Evolutionary conservation across 2,888 invertebrate species (phyloP).

Genomic region (Diarsia mendica): DNA sequence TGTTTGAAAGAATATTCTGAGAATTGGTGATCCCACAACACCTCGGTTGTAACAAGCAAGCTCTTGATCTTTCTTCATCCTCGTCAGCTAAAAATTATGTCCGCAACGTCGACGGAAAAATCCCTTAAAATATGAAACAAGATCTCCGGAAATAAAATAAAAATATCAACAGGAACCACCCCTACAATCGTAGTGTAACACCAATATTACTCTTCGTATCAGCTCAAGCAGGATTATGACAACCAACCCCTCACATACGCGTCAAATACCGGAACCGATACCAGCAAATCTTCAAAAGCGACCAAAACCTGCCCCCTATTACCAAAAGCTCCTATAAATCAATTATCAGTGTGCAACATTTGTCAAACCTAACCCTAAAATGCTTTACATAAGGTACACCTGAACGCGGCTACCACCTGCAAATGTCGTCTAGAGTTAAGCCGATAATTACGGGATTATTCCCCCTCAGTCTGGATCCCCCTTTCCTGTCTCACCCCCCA

Average conservation of each 20-base stretch:
- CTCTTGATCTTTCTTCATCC: background rate
- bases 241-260: slow-evolving; percentile 35
- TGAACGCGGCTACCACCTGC: slow-evolving; percentile 84
- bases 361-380: slow-evolving; percentile 79
- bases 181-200: slow-evolving; percentile 43
- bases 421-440: slow-evolving; percentile 88
- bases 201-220: slow-evolving; percentile 39
- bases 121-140: slow-evolving; percentile 21
- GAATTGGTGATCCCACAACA: too few species aligned
- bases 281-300: slow-evolving; percentile 55
- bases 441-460: slow-evolving; percentile 89
- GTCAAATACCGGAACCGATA: slow-evolving; percentile 40
- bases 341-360: slow-evolving; percentile 78
- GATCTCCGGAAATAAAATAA: slow-evolving; percentile 6
- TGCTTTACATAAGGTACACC: slow-evolving; percentile 71
- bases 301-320: slow-evolving; percentile 68
- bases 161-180: slow-evolving; percentile 18
- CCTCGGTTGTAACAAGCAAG: background rate
- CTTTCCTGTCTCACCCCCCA: slow-evolving; percentile 74
- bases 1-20: too few species aligned
- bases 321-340: slow-evolving; percentile 78
- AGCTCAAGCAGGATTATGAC: slow-evolving; percentile 41
- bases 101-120: background rate
- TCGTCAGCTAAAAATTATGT: slow-evolving; percentile 5
- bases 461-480: slow-evolving; percentile 72